Base-by-base conservation (phyloP, 2,797 vertebrate species). In the Artibeus lituratus region DNA sequence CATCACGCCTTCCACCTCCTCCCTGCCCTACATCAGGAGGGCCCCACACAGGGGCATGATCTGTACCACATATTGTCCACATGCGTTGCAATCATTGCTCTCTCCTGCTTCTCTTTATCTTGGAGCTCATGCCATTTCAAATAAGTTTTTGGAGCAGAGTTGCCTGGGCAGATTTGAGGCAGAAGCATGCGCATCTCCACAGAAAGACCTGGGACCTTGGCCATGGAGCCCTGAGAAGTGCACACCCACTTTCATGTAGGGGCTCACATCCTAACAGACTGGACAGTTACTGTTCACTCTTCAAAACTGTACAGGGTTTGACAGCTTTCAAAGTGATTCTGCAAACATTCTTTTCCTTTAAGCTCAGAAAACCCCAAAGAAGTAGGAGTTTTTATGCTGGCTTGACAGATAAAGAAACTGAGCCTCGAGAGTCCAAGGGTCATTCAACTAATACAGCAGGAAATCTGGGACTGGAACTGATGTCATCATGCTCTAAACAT, bases 371-470 rank as follows among this genome's bases (percentile, higher is more conserved):
- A 62, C 32, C 42, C 26, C n/a, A 90, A 42, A 5, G 29, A 47
- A 51, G n/a, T 11, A 86, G 44, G 62, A 59, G 44, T 83, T 90
- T 94, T 92, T 37, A 18, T 83, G 82, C 82, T 62, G 76, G 72
- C 57, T 32, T 95, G 53, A 81, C 76, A 69, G 83, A 87, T 59
- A 77, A 91, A 69, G 89, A 95, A 93, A 94, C 89, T 65, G 89
- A 96, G 47, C 83, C 80, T 49, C 65, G 37, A 77, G 87, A 72
- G 32, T 73, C 55, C 55, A 62, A 93, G 83, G 91, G 80, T 94
- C 91, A 62, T 65, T 70, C 81, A 76, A 10, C 47, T 87, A 49
- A 85, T 32, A 72, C 74, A 62, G 73, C 32, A 77, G 80, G 74
- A 87, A 92, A 89, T 42, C 29, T 70, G 32, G 47, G 42, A 42